Percentiles rank a stretch among this genome's conserved stretches.
Conservation (phyloP, 2,888 invertebrate species). For the Hydraecia micacea region DNA sequence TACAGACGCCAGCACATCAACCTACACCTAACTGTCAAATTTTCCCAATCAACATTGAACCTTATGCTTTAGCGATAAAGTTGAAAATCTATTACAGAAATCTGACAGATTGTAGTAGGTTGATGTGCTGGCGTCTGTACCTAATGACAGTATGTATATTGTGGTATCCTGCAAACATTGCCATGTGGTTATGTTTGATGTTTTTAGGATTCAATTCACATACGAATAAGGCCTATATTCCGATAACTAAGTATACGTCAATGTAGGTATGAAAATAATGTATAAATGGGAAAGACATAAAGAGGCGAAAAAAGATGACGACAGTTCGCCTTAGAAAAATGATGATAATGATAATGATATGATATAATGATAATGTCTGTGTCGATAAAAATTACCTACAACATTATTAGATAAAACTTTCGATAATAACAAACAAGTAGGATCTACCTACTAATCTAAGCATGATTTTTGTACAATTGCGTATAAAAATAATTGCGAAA, state of each 20-base stretch:
- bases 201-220: neutral
- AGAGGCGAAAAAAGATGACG: neutral
- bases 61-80: too few species aligned
- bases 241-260: neutral
- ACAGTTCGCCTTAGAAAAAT: neutral
- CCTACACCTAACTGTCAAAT: too few species aligned
- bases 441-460: neutral
- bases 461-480: constrained; percentile 18
- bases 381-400: neutral
- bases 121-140: too few species aligned
- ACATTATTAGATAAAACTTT: neutral
- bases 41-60: too few species aligned
- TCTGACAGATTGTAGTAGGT: too few species aligned
- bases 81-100: too few species aligned
- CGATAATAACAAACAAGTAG: neutral
- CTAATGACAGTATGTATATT: neutral
- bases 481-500: neutral
- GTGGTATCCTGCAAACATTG: neutral
- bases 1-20: too few species aligned
- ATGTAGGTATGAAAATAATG: neutral
- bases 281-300: neutral
- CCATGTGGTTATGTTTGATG: neutral
- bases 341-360: too few species aligned
- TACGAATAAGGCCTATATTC: neutral
- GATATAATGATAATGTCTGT: too few species aligned